Evolutionary conservation across 2,113 vertebrate genomes (phyloP).

Genomic region (Elephas maximus): DNA sequence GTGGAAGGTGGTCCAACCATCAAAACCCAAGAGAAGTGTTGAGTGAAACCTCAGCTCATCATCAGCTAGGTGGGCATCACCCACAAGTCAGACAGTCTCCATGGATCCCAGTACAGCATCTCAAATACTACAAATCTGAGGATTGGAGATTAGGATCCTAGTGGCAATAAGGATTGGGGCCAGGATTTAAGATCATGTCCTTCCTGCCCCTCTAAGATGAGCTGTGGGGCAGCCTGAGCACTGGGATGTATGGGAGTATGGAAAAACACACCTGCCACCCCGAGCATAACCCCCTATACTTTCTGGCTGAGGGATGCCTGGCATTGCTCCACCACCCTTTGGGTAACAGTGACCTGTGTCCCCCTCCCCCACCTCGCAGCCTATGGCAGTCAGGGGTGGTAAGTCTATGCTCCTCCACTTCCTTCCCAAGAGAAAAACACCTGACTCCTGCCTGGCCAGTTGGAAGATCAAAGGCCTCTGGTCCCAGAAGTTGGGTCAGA

Average conservation of each 20-base stretch:
- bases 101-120: background rate
- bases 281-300: background rate
- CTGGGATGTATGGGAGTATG: background rate
- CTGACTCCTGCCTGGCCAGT: background rate
- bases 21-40: background rate
- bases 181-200: background rate
- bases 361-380: background rate
- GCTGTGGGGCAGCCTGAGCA: too few species aligned
- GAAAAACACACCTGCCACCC: background rate
- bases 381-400: background rate
- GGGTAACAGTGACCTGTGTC: background rate
- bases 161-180: background rate
- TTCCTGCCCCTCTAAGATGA: background rate
- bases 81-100: background rate
- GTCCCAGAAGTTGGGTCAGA: background rate
- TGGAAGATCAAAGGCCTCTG: background rate
- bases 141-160: background rate
- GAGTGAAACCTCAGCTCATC: background rate
- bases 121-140: accelerated
- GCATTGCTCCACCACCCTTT: background rate
- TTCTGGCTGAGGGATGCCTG: background rate
- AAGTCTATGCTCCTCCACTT: background rate
- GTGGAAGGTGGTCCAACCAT: background rate
- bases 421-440: background rate
- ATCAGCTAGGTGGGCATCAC: background rate